Base-by-base conservation (phyloP, 2,797 vertebrate genomes). In the Acanthornis magna region DNA sequence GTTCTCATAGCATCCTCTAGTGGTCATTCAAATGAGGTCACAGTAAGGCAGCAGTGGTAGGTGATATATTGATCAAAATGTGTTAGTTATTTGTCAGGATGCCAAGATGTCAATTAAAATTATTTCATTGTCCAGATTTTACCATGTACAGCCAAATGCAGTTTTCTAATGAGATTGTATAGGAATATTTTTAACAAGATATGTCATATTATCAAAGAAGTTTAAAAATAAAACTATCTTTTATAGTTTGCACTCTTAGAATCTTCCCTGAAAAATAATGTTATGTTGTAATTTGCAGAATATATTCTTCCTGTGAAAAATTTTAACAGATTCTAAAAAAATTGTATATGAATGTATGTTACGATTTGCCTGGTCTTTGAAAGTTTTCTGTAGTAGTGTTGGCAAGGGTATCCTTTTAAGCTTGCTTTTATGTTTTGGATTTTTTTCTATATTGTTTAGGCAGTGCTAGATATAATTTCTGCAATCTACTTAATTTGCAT, bases 1-100 rank as follows among this genome's bases (percentile, higher is more conserved):
- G 89, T 89, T 95, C 93, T 89, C 27, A 48, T 86, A 96, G 97
- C 96, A 96, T 96, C 97, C 96, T 94, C 96, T 97, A 97, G 97
- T 94, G 96, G 96, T 94, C 83, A 80, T 92, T 92, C 73, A 72
- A 67, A 84, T 73, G 77, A 93, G 89, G 57, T 88, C 53, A 65
- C 26, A 32, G 34, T 74, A 55, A 36, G 4, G 70, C 58, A 71
- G 43, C 53, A 76, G 42, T 58, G 36, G 22, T 43, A 21, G 40
- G n/a, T 54, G 54, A 65, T 75, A 22, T 1, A 38, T 47, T 57
- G 34, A 68, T 92, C 62, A 62, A 48, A 77, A 71, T 88, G 66
- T 42, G 11, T 61, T 83, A 45, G 25, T 29, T 91, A 1, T 76
- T 91, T 47, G 5, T 91, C n/a, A 85, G 14, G 40, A 27, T 70